Conservation (phyloP, 2,113 vertebrate genomes). For the Acanthisitta chloris region DNA sequence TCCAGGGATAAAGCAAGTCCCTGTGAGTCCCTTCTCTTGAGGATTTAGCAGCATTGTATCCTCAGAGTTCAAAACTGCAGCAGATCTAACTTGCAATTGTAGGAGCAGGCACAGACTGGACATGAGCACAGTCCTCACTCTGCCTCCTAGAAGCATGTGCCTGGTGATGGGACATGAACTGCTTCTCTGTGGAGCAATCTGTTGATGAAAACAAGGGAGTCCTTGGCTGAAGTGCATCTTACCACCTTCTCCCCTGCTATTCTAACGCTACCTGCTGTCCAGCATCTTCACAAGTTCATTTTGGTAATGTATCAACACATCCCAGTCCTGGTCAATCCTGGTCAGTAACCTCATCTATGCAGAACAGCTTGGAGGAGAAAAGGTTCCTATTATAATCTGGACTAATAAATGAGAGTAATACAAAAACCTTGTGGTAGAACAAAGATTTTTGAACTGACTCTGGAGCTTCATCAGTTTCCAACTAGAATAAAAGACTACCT, state of each 20-base stretch:
- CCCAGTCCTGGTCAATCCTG: not conserved
- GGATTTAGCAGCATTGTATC: not conserved
- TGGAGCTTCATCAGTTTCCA: not conserved
- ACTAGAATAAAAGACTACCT: not conserved
- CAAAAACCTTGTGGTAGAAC: not conserved
- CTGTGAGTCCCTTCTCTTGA: not conserved
- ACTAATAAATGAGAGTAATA: not conserved
- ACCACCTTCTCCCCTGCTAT: not conserved
- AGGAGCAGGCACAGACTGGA: not conserved
- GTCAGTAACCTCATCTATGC: not conserved
- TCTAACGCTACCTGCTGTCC: not conserved
- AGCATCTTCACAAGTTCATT: not conserved
- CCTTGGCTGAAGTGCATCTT: not conserved
- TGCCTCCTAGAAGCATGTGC: not conserved
- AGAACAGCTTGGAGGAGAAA: not conserved
- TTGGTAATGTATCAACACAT: not conserved
- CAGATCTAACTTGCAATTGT: not conserved
- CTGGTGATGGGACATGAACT: not conserved
- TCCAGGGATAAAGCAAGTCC: not conserved
- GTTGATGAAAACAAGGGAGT: not conserved
- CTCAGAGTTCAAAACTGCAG: not conserved
- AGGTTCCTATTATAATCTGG: not conserved
- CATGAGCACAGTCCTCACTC: not conserved
- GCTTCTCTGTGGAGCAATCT: not conserved
- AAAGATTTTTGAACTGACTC: not conserved